A percentile compares a stretch with the other conserved stretches of the same genome.
Evolutionary conservation across 2,888 invertebrate genomes (phyloP).

Genomic region (Podabrus alpinus): DNA sequence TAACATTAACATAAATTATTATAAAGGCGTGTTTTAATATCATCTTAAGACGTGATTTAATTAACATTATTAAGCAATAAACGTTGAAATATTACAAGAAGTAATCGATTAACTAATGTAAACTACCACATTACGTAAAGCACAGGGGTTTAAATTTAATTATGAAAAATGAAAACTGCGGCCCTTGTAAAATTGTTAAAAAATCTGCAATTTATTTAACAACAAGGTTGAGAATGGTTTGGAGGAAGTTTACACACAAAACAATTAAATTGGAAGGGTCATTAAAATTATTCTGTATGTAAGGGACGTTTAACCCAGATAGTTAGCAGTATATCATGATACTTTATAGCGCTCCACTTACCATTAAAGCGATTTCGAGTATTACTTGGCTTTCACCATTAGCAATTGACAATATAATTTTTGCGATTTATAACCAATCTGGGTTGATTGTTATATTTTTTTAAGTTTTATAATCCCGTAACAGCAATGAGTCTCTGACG

Average conservation of each 20-base stretch:
- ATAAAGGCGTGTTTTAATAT: neutral
- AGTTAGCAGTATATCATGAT: constrained; percentile 26
- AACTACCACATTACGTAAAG: neutral
- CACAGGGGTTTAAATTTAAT: neutral
- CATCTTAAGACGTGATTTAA: neutral
- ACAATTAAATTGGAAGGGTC: constrained; percentile 5
- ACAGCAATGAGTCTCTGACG: neutral
- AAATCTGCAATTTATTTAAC: neutral
- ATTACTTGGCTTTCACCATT: constrained; percentile 21
- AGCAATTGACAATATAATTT: constrained; percentile 14
- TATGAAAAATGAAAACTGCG: neutral
- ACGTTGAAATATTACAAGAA: neutral
- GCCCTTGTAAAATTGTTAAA: neutral
- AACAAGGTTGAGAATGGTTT: neutral
- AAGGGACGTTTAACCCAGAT: constrained; percentile 17
- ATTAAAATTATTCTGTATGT: constrained; percentile 17
- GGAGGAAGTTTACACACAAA: neutral
- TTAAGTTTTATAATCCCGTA: neutral
- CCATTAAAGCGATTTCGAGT: constrained; percentile 17
- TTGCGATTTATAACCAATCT: neutral
- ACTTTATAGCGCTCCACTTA: constrained; percentile 20
- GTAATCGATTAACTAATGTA: neutral
- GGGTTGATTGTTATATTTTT: neutral
- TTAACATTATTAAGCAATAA: neutral
- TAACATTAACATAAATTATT: neutral